These are phyloP conservation scores for Epirrhoe alternata DNA, from an alignment of 2,888 invertebrate genomes.

Conservation along the genomic window DNA sequence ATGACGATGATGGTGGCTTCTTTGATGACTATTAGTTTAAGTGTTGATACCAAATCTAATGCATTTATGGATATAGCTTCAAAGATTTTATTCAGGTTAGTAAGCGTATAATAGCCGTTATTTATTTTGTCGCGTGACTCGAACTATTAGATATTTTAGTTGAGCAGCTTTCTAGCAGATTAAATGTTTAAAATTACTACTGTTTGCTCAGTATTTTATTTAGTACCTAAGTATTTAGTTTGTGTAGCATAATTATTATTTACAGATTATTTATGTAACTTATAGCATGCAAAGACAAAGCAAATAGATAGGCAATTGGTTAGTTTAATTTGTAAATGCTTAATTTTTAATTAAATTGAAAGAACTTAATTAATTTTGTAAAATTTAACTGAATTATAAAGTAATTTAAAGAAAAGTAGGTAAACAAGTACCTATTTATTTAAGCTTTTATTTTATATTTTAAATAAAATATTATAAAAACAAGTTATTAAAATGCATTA, in stretches of 20 bases:
- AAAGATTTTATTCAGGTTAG: constrained; percentile 31
- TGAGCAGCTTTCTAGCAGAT: not conserved
- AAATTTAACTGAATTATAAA: no score
- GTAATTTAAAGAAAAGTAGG: no score
- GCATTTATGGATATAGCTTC: constrained; percentile 44
- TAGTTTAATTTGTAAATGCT: no score
- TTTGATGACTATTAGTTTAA: constrained; percentile 67
- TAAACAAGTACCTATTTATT: no score
- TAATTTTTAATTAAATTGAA: no score
- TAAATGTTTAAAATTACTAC: not conserved
- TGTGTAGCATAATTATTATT: not conserved
- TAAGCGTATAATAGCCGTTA: constrained; percentile 3
- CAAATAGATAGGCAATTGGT: no score
- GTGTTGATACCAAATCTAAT: constrained; percentile 56
- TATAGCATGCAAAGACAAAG: no score
- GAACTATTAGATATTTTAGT: constrained; percentile 5
- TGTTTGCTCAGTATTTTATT: not conserved
- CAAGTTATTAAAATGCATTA: no score
- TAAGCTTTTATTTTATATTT: no score
- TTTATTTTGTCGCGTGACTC: constrained; percentile 31
- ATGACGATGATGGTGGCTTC: constrained; percentile 64
- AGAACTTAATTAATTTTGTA: no score
- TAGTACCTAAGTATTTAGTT: not conserved
- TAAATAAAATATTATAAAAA: no score
- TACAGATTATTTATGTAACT: no score